Percentiles rank a stretch among this genome's conserved stretches.
phyloP scores from a whole-genome alignment of 2,113 vertebrate species.

The Pogonocichla stellata region DNA sequence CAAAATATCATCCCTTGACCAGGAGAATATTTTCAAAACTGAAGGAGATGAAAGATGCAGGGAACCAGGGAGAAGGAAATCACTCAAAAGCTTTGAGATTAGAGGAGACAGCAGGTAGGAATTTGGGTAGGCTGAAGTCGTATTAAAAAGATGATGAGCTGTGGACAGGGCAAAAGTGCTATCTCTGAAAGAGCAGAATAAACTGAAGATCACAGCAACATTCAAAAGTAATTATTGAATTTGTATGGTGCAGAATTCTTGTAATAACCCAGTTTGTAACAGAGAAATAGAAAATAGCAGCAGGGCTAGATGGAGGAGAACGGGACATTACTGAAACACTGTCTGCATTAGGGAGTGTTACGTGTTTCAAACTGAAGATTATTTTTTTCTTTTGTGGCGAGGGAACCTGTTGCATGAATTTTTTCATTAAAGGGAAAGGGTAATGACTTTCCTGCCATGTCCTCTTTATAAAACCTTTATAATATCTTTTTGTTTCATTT shows the following conservation, averaged over 20 bases:
- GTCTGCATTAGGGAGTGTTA: background rate
- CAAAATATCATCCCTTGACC: background rate
- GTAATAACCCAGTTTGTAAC: background rate
- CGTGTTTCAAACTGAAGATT: background rate
- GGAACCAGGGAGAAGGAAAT: background rate
- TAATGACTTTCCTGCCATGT: background rate
- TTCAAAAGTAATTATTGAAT: background rate
- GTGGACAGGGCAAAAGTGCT: background rate
- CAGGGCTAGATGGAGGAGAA: background rate
- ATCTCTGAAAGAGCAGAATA: background rate
- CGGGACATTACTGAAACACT: background rate
- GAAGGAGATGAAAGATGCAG: background rate
- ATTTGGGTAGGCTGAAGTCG: background rate
- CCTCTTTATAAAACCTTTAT: background rate
- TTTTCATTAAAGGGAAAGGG: background rate
- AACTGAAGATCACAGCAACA: background rate
- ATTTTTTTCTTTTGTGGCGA: background rate
- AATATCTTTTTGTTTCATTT: background rate
- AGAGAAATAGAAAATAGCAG: background rate
- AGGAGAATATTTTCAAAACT: background rate
- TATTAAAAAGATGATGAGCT: background rate
- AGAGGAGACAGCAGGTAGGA: background rate
- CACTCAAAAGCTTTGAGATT: background rate
- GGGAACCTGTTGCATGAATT: background rate
- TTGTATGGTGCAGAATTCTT: background rate